phyloP scores from a whole-genome alignment of 1,140 invertebrate species.

The Dufourea novaeangliae region DNA sequence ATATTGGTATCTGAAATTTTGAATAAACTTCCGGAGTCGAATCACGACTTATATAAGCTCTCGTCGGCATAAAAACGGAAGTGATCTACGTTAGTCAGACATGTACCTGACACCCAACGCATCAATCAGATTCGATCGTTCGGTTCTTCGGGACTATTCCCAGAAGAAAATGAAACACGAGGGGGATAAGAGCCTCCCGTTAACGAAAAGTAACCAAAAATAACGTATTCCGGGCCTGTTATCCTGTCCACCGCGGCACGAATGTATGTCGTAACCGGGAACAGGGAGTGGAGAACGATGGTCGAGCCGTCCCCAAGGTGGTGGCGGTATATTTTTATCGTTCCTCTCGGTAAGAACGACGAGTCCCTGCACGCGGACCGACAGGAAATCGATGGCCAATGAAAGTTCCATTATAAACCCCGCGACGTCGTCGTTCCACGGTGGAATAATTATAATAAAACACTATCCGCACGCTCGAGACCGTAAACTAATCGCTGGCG shows the following conservation, averaged over 20 bases:
- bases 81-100: no score
- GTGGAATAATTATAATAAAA: constrained; percentile 44
- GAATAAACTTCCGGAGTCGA: no score
- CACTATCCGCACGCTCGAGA: constrained; percentile 20
- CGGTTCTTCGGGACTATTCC: no score
- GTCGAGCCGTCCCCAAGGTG: constrained; percentile 29
- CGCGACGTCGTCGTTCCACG: background rate
- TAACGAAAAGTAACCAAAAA: constrained; percentile 2
- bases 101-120: no score
- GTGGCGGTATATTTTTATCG: constrained; percentile 57
- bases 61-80: no score
- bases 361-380: constrained; percentile 36
- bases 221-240: background rate
- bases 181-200: background rate
- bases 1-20: no score
- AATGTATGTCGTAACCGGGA: constrained; percentile 1
- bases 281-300: constrained; percentile 22
- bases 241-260: background rate
- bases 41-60: no score
- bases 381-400: constrained; percentile 69
- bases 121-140: no score
- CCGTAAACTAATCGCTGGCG: constrained; percentile 28
- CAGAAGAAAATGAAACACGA: no score
- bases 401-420: constrained; percentile 53
- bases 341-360: constrained; percentile 46